These are phyloP conservation scores for Neolamprologus variostigma DNA, from an alignment of 2,113 vertebrate genomes.

Conservation along the genomic window DNA sequence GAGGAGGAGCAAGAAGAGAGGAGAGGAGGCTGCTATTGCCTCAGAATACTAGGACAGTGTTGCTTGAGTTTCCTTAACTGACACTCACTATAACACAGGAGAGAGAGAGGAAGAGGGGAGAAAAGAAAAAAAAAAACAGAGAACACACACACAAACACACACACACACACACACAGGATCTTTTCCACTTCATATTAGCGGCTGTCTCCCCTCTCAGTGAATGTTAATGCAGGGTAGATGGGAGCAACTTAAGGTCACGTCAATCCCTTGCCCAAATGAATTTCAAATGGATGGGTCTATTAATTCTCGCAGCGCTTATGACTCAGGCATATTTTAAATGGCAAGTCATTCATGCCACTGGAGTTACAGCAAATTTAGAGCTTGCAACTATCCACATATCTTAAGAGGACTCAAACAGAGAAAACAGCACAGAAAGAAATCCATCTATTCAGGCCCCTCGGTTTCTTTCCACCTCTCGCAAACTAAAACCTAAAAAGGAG, in stretches of 20 bases:
- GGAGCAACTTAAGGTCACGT: constrained; percentile 3
- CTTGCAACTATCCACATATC: not conserved
- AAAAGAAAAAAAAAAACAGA: not conserved
- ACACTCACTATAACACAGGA: constrained; percentile 9
- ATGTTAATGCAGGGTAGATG: constrained; percentile 15
- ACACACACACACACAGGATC: not conserved
- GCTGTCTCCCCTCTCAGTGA: not conserved
- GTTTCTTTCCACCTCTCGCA: not conserved
- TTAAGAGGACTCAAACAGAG: not conserved
- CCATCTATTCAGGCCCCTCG: not conserved
- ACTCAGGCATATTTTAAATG: not conserved
- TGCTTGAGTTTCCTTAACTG: not conserved
- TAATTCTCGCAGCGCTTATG: not conserved
- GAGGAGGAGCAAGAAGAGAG: constrained; percentile 5
- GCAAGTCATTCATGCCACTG: not conserved
- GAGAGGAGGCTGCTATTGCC: not conserved
- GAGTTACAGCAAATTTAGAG: not conserved
- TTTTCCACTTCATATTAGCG: constrained; percentile 10
- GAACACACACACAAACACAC: not conserved
- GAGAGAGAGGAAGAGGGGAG: not conserved
- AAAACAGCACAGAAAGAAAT: not conserved
- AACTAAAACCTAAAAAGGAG: not conserved
- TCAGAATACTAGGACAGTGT: constrained; percentile 1
- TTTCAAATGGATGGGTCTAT: not conserved
- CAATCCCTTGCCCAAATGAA: not conserved